A percentile compares a stretch with the other conserved stretches of the same genome.
Evolutionary conservation across 2,113 vertebrate species (phyloP).

Genomic region (Seriola dumerili): DNA sequence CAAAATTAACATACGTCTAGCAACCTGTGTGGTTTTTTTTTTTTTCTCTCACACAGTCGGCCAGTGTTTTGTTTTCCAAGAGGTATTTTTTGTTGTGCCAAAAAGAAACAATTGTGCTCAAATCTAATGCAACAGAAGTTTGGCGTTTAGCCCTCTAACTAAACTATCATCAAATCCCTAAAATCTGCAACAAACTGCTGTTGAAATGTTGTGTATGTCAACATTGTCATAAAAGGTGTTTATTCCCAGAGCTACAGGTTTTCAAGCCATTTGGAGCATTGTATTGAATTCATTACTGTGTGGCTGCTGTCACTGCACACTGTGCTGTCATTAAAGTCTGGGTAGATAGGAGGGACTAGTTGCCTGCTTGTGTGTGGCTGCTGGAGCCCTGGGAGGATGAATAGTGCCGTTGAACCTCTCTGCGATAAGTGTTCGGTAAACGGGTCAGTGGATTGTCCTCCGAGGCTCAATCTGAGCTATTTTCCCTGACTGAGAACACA

Average conservation of each 20-base stretch:
- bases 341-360: conserved; percentile 62
- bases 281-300: conserved; percentile 64
- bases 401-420: conserved; percentile 76
- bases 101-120: conserved; percentile 10
- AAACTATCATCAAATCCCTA: conserved; percentile 32
- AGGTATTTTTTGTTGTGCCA: conserved; percentile 11
- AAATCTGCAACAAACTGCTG: conserved; percentile 35
- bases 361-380: conserved; percentile 58
- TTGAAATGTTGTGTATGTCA: conserved; percentile 37
- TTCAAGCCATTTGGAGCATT: conserved; percentile 39
- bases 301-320: conserved; percentile 58
- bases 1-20: conserved; percentile 24
- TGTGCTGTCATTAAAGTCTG: conserved; percentile 69
- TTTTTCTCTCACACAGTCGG: not conserved
- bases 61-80: conserved; percentile 16
- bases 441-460: conserved; percentile 79
- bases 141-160: not conserved
- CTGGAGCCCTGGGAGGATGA: conserved; percentile 64
- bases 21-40: conserved; percentile 11
- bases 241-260: conserved; percentile 41
- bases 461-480: conserved; percentile 78
- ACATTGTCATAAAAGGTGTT: conserved; percentile 27
- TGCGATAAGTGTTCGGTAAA: conserved; percentile 82
- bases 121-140: conserved; percentile 38
- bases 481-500: conserved; percentile 78